Evolutionary conservation across 2,113 vertebrate genomes (phyloP).

Genomic region (Anolis sagrei): DNA sequence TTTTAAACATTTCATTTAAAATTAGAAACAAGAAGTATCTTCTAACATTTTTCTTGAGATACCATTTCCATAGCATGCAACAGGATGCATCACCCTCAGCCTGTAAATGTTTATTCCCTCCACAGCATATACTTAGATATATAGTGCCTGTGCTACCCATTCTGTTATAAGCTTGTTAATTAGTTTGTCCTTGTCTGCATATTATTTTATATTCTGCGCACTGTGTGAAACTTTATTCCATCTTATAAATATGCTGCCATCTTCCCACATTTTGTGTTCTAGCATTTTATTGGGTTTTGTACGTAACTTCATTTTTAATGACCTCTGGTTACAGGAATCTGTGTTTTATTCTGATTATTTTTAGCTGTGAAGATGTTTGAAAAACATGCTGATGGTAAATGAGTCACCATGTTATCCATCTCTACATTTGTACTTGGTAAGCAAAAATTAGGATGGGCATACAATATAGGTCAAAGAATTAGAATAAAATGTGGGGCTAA

Average conservation of each 20-base stretch:
- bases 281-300: background rate
- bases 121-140: background rate
- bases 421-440: background rate
- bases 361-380: background rate
- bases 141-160: background rate
- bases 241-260: background rate
- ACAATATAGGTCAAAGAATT: background rate
- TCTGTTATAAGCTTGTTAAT: conserved; percentile 17
- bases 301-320: background rate
- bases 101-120: background rate
- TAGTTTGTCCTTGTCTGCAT: background rate
- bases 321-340: background rate
- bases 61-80: background rate
- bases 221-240: background rate
- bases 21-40: background rate
- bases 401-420: background rate
- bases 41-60: background rate
- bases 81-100: background rate
- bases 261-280: background rate
- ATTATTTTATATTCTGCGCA: background rate
- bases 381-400: background rate
- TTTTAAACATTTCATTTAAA: too few relatives aligned
- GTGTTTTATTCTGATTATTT: conserved; percentile 12
- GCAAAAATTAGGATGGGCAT: too few relatives aligned
- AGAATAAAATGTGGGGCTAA: too few relatives aligned